Evolutionary conservation across 2,888 invertebrate genomes (phyloP).

Genomic region (Eupsilia transversa): DNA sequence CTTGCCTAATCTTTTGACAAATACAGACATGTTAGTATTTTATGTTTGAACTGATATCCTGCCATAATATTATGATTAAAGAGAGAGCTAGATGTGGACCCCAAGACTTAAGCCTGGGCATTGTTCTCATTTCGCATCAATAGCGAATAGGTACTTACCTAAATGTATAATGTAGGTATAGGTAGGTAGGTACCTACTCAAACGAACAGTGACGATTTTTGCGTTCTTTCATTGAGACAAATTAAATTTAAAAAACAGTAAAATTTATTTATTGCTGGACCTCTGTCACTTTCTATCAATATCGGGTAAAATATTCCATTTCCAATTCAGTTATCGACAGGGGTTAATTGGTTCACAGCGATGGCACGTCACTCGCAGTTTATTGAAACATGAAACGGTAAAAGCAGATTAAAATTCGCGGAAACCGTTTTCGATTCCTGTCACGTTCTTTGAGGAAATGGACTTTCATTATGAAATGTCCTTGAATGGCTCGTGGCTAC

Average conservation of each 20-base stretch:
- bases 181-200: too few relatives aligned
- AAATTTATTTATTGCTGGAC: neutral
- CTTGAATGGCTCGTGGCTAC: slow-evolving; percentile 29
- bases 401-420: slow-evolving; percentile 29
- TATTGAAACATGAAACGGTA: slow-evolving; percentile 49
- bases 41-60: neutral
- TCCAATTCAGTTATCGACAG: slow-evolving; percentile 40
- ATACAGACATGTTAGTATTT: too few relatives aligned
- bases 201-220: neutral
- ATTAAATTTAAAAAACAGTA: neutral
- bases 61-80: neutral
- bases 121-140: neutral
- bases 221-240: neutral
- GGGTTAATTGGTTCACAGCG: slow-evolving; percentile 45
- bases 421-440: slow-evolving; percentile 33
- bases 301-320: slow-evolving; percentile 38
- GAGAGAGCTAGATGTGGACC: neutral
- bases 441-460: slow-evolving; percentile 41
- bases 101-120: neutral
- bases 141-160: neutral
- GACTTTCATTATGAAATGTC: slow-evolving; percentile 39
- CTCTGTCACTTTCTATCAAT: slow-evolving; percentile 24
- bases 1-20: neutral
- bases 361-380: slow-evolving; percentile 39
- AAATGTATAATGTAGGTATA: neutral